Evolutionary conservation across 23 tunicate genomes (phyloP).

Genomic region (Trididemnum clinides): DNA sequence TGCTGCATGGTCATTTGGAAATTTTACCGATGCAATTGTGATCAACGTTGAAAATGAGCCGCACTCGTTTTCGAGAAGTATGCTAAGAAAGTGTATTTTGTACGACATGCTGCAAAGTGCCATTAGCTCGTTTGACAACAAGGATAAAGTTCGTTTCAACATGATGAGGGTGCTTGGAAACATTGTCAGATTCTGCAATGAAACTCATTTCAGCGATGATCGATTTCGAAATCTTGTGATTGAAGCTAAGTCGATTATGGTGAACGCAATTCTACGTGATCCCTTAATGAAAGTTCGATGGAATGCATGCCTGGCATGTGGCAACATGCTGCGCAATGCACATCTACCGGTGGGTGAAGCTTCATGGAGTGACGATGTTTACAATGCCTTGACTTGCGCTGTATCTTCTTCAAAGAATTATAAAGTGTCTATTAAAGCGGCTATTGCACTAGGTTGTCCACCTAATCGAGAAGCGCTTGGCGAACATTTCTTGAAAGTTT

Average conservation of each 20-base stretch:
- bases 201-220: slow-evolving; percentile 17
- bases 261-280: slow-evolving; percentile 39
- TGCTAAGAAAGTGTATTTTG: slow-evolving; percentile 22
- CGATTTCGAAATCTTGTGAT: slow-evolving; percentile 22
- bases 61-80: slow-evolving; percentile 8
- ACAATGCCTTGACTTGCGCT: slow-evolving; percentile 46
- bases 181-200: slow-evolving; percentile 37
- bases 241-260: slow-evolving; percentile 46
- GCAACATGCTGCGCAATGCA: slow-evolving; percentile 62
- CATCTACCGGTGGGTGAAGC: slow-evolving; percentile 68
- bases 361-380: slow-evolving; percentile 81
- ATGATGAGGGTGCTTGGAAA: slow-evolving; percentile 92
- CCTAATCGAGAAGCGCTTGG: slow-evolving; percentile 41
- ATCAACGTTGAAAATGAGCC: slow-evolving; percentile 29
- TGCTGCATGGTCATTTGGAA: slow-evolving; percentile 93
- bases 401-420: slow-evolving; percentile 68
- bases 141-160: slow-evolving; percentile 76
- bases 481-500: slow-evolving; percentile 21
- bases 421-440: slow-evolving; percentile 82
- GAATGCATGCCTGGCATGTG: slow-evolving; percentile 91
- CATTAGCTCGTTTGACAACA: slow-evolving; percentile 11
- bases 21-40: slow-evolving; percentile 79
- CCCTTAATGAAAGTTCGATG: slow-evolving; percentile 81
- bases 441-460: slow-evolving; percentile 69
- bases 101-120: slow-evolving; percentile 41